Base-by-base conservation (phyloP, 2,113 vertebrate species). In the Butorides virescens region DNA sequence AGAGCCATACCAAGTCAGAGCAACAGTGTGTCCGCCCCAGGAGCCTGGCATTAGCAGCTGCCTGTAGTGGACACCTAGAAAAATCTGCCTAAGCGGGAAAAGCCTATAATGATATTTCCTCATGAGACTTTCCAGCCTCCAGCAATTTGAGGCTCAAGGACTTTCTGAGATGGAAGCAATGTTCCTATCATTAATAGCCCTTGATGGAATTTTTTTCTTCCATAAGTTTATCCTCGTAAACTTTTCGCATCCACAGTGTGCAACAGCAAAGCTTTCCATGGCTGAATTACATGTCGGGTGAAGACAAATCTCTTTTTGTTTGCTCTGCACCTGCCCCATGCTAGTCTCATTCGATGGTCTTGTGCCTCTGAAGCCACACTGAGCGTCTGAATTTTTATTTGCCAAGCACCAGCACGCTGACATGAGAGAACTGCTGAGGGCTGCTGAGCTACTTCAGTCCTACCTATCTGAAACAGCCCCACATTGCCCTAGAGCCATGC, bases 121-220 rank as follows among this genome's bases (percentile, higher is more conserved):
- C 8, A 4, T 73, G 72, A 91, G 34, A 56, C 36, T 89, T 82
- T 72, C 88, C 89, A 93, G 74, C 62, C 80, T 86, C 46, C 36
- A 77, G 49, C 63, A 91, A 66, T 93, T 66, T 94, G 73, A 86
- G 72, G 46, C 42, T 89, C 63, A 84, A 66, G 63, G 68, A 89
- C 68, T 95, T 94, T 80, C 93, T 77, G 90, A 89, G 65, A 42
- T 82, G 56, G 90, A 96, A 92, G 36, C 4, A 14, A 37, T 89
- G 53, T 89, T 91, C 86, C 42, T 84, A 53, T 53, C 70, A 36
- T 47, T 93, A 86, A 50, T 84, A 68, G 71, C 49, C 5, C 0
- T 63, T 72, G 37, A 79, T 61, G n/a, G 44, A 29, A 29, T 53
- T 81, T 56, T 89, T 89, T 93, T 53, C 49, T 92, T 89, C 58